phyloP scores from a whole-genome alignment of 2,113 vertebrate genomes.

The Pogona vitticeps region DNA sequence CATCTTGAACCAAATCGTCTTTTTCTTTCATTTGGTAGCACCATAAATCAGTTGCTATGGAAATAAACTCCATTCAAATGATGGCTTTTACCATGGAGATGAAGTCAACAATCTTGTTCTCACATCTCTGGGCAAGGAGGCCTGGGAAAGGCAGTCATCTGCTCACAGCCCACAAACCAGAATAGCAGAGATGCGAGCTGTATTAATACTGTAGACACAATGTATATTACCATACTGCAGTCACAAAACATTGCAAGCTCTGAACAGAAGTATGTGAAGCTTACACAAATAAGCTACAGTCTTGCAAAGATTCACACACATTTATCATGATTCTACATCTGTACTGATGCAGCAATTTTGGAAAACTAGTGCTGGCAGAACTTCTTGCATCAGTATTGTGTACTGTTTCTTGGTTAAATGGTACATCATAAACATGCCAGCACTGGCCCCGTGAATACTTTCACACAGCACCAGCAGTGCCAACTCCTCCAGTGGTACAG shows the following conservation, averaged over 20 bases:
- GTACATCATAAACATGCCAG: neutral
- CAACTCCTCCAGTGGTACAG: neutral
- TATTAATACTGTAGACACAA: constrained; percentile 20
- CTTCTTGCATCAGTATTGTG: neutral
- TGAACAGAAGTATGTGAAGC: neutral
- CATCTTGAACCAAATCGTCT: neutral
- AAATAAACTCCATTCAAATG: constrained; percentile 27
- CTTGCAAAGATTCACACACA: constrained; percentile 24
- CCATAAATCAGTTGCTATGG: constrained; percentile 18
- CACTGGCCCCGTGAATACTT: neutral
- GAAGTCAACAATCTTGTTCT: constrained; percentile 30
- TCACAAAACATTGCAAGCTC: constrained; percentile 3
- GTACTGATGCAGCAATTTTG: neutral
- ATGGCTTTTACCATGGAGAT: constrained; percentile 12
- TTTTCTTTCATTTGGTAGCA: neutral
- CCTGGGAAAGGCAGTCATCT: neutral
- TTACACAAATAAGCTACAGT: constrained; percentile 22
- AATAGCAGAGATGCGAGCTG: neutral
- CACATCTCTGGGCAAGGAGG: neutral
- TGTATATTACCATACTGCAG: constrained; percentile 8
- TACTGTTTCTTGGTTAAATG: neutral
- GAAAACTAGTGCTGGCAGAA: neutral
- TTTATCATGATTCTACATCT: neutral
- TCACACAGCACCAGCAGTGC: neutral
- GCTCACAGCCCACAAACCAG: accelerated